phyloP scores from a whole-genome alignment of 2,888 invertebrate species.

The Scrobipalpa costella region DNA sequence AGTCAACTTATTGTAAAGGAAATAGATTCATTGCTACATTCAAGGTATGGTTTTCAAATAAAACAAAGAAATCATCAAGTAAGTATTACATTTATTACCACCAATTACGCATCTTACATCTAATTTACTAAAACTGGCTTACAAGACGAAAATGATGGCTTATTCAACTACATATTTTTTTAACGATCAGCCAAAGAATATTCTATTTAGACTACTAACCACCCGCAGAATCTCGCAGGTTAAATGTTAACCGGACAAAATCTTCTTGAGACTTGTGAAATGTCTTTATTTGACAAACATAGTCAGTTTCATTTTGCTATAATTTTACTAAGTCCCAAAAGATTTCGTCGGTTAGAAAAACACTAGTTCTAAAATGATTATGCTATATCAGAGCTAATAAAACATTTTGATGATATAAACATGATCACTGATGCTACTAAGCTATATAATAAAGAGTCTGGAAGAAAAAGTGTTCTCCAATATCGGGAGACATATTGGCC shows the following conservation, averaged over 20 bases:
- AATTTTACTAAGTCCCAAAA: not conserved
- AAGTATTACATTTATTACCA: slow-evolving; percentile 72
- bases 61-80: slow-evolving; percentile 48
- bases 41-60: slow-evolving; percentile 40
- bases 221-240: not conserved
- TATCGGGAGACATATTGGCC: not conserved
- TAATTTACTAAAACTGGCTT: slow-evolving; percentile 72
- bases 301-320: not conserved
- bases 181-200: slow-evolving; percentile 25
- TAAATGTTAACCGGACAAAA: not conserved
- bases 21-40: too few species aligned
- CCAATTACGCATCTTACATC: slow-evolving; percentile 67
- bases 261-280: not conserved
- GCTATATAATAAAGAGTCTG: slow-evolving; percentile 12
- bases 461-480: not conserved
- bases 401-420: not conserved
- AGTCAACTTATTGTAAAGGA: too few species aligned
- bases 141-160: slow-evolving; percentile 57
- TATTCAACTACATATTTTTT: slow-evolving; percentile 29
- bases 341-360: not conserved
- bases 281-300: not conserved
- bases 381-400: not conserved
- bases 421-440: not conserved
- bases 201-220: slow-evolving; percentile 16
- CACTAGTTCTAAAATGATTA: slow-evolving; percentile 3